Base-by-base conservation (phyloP, 2,113 vertebrate genomes). In the Thinocorus orbignyianus region DNA sequence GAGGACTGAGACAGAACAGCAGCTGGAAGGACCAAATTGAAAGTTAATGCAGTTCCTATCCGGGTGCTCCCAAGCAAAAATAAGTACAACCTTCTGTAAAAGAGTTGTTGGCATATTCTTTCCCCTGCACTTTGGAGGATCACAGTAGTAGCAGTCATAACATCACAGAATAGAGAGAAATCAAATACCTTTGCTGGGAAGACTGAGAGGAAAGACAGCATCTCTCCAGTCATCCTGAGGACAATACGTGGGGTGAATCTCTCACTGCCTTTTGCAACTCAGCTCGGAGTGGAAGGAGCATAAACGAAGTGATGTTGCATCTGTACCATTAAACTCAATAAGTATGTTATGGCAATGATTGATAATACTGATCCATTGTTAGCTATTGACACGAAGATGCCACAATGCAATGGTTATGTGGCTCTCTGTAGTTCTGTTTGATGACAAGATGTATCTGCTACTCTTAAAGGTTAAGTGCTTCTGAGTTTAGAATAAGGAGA, bases 81-180 rank as follows among this genome's bases (percentile, higher is more conserved):
- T 2, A 42, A 20, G 13, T 23, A 26, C 25, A 57, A 74, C 4
- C 5, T 15, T 54, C 13, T 61, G 35, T 23, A 60, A 77, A 10
- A 15, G 10, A 55, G 11, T 28, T 0, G 0, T 25, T 72, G 39
- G 9, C 7, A 17, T 51, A n/a, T 12, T 57, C 24, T 8, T 2
- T 9, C 13, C 20, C 9, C 10, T 22, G 3, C 3, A 11, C 23
- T 42, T 86, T 28, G 8, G 15, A 30, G 13, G 13, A 46, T 66
- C 37, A 35, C 37, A 35, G 57, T 42, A 64, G 13, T 33, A 62
- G 33, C 4, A 51, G 7, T 12, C 5, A 3, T 37, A 61, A 46
- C 5, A 31, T n/a, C 26, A 48, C 73, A 65, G 23, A 64, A 55
- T 10, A 76, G 37, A 60, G 6, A 49, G 37, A 68, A 71, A 51